Evolutionary conservation across 1,140 invertebrate genomes (phyloP).

Genomic region (Calosoma granatense): DNA sequence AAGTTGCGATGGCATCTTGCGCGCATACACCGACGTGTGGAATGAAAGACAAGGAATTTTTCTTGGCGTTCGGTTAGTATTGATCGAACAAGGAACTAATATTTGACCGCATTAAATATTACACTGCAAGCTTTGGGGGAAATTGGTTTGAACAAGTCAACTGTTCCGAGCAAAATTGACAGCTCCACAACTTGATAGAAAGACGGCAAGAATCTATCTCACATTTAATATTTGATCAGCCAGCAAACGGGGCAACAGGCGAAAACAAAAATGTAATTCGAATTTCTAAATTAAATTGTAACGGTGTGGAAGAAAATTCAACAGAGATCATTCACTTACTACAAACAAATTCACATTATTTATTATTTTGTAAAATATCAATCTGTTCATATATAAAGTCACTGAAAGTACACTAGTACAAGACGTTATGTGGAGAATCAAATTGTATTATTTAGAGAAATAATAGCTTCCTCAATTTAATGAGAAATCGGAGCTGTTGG

Average conservation of each 20-base stretch:
- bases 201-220: not conserved
- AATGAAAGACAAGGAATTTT: slow-evolving; percentile 13
- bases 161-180: not conserved
- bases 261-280: not conserved
- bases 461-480: too few relatives aligned
- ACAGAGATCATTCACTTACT: too few relatives aligned
- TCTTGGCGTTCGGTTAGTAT: not conserved
- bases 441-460: too few relatives aligned
- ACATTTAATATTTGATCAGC: slow-evolving; percentile 5
- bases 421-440: too few relatives aligned
- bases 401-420: too few relatives aligned
- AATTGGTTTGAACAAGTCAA: slow-evolving; percentile 6
- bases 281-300: not conserved
- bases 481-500: too few relatives aligned
- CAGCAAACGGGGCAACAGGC: too few relatives aligned
- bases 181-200: not conserved
- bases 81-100: slow-evolving; percentile 3
- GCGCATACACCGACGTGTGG: slow-evolving; percentile 16
- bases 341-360: too few relatives aligned
- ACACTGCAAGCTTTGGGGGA: not conserved
- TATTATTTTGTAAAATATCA: too few relatives aligned
- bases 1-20: not conserved
- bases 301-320: too few relatives aligned
- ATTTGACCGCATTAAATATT: slow-evolving; percentile 8
- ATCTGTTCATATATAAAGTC: too few relatives aligned